Evolutionary conservation across 2,888 invertebrate species (phyloP).

Genomic region (Ferdinandea cuprea): DNA sequence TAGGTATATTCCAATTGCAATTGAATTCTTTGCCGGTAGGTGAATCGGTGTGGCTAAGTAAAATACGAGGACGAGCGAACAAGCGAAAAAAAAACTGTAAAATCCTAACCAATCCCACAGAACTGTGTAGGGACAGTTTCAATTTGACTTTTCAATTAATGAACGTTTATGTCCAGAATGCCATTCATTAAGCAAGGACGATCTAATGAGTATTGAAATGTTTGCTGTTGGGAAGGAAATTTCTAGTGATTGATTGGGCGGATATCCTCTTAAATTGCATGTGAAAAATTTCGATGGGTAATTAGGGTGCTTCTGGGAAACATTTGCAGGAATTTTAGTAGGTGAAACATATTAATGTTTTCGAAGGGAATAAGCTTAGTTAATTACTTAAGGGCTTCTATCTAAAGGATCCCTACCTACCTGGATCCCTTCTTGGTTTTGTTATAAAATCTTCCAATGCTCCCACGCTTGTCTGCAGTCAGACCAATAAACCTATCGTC

Average conservation of each 20-base stretch:
- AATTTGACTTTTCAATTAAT: conserved; percentile 73
- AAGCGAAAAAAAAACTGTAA: not conserved
- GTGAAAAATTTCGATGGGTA: not conserved
- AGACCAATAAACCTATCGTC: too few relatives aligned
- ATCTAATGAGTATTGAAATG: conserved; percentile 65
- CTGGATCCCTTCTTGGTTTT: too few relatives aligned
- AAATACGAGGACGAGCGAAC: not conserved
- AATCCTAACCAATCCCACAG: conserved; percentile 15
- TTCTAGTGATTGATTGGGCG: conserved; percentile 51
- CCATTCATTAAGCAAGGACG: conserved; percentile 47
- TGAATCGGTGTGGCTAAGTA: conserved; percentile 24
- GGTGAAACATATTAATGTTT: not conserved
- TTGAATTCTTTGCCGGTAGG: conserved; percentile 44
- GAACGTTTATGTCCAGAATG: conserved; percentile 52
- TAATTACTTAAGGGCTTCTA: too few relatives aligned
- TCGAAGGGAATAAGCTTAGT: too few relatives aligned
- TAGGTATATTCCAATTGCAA: conserved; percentile 65
- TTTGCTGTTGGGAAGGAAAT: conserved; percentile 35
- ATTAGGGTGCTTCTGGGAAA: not conserved
- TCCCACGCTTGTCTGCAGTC: too few relatives aligned
- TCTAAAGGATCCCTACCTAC: too few relatives aligned
- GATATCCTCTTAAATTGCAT: conserved; percentile 41
- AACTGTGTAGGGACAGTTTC: conserved; percentile 50
- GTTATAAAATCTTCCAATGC: too few relatives aligned
- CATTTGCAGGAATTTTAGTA: not conserved